Percentiles rank a stretch among this genome's conserved stretches.
Evolutionary conservation across 64 coral and sea anemone species (phyloP).

Genomic region (Montipora foliosa): DNA sequence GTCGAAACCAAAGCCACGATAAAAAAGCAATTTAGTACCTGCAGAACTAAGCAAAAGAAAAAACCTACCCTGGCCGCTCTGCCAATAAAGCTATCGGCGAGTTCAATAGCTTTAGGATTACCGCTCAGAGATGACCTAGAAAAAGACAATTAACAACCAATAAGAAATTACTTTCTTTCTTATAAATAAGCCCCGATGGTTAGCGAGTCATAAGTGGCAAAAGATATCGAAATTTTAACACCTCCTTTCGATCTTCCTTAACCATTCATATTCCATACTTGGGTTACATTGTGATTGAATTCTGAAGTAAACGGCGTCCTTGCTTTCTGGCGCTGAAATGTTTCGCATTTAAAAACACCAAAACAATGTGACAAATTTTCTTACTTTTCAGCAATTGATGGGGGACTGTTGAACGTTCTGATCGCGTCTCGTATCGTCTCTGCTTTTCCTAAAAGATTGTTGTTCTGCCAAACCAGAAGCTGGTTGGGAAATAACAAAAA

Average conservation of each 20-base stretch:
- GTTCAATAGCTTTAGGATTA: constrained; percentile 84
- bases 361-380: background rate
- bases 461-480: constrained; percentile 94
- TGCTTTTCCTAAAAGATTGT: constrained; percentile 86
- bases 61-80: constrained; percentile 76
- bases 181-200: too few relatives aligned
- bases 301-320: too few relatives aligned
- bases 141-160: background rate
- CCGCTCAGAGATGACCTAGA: constrained; percentile 81
- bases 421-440: constrained; percentile 96
- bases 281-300: too few relatives aligned
- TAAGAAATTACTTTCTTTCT: background rate
- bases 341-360: background rate
- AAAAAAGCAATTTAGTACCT: too few relatives aligned
- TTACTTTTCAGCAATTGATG: constrained; percentile 99
- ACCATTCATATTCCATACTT: too few relatives aligned
- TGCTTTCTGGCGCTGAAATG: too few relatives aligned
- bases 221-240: too few relatives aligned
- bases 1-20: too few relatives aligned
- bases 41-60: background rate
- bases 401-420: constrained; percentile 96
- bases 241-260: too few relatives aligned
- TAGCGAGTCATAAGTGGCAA: too few relatives aligned
- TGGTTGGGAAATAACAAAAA: background rate
- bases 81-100: constrained; percentile 89